Evolutionary conservation across 2,888 invertebrate species (phyloP).

Genomic region (Dichetophora obliterata): DNA sequence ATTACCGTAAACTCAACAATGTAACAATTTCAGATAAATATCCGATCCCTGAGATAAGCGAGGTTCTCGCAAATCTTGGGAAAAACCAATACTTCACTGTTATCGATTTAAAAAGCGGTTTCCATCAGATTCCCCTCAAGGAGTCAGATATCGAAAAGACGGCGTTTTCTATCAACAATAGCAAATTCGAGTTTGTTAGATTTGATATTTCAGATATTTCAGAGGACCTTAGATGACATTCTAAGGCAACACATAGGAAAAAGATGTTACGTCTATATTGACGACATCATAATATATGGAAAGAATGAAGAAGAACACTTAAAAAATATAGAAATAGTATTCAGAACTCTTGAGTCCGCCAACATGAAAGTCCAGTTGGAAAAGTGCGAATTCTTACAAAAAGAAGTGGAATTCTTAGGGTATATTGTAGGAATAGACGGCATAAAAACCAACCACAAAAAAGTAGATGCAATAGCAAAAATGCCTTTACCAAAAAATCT

Average conservation of each 20-base stretch:
- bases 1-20: too few relatives aligned
- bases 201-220: too few relatives aligned
- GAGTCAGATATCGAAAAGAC: too few relatives aligned
- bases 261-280: neutral
- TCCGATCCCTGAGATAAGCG: too few relatives aligned
- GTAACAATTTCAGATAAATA: too few relatives aligned
- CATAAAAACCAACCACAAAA: slow-evolving; percentile 12
- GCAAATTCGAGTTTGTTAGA: too few relatives aligned
- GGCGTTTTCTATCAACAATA: too few relatives aligned
- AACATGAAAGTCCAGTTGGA: neutral
- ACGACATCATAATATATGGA: slow-evolving; percentile 7
- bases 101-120: too few relatives aligned
- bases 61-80: too few relatives aligned
- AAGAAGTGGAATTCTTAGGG: neutral
- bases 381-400: neutral
- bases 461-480: slow-evolving; percentile 41
- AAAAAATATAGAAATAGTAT: neutral
- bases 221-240: slow-evolving; percentile 3
- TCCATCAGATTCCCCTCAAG: too few relatives aligned
- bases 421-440: neutral
- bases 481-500: too few relatives aligned
- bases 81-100: too few relatives aligned
- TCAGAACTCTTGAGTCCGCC: neutral
- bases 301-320: slow-evolving; percentile 10
- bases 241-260: neutral